Evolutionary conservation across 2,888 invertebrate genomes (phyloP), one percentile per base, ranked within the genome.

Genomic region (Pomacea canaliculata): DNA sequence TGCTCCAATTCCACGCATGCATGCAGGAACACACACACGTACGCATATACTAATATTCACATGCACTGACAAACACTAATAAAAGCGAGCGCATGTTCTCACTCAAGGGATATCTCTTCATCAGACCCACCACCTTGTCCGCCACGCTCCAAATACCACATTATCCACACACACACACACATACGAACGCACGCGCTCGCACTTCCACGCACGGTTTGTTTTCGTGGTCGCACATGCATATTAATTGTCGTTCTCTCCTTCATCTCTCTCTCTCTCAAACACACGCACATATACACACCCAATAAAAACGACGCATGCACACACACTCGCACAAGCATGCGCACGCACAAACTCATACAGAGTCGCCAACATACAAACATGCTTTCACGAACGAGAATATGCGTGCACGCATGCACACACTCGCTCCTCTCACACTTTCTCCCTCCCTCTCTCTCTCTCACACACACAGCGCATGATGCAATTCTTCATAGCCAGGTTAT

Each of bases 331-430:
- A 59, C 70, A 23, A 0, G 59, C 70, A 56, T 12, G 59, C 27
- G 48, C 70, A 56, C 56, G n/a, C 62, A 62, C 71, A 60, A 60
- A 62, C 46, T 37, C 71, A 27, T 37, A 62, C 46, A 10, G 60
- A 71, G 12, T 49, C 71, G 8, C 23, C 18, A 18, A 48, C 49
- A 23, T 48, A 49, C 69, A 4, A 18, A 49, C 49, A 23, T 7
- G 49, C 7, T 48, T 16, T 16, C 49, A 48, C 69, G 23, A 37
- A 48, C 49, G 23, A 4, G 18, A 59, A 62, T 49, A 27, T 16
- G 46, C 48, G 46, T 23, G 49, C 71, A 71, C 71, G 62, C 62
- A 71, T 51, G 60, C 71, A 46, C 23, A 48, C 49, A 27, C 69
- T 19, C 23, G 23, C 69, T 19, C 69, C 27, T 66, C 66, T 1